Evolutionary conservation across 2,888 invertebrate genomes (phyloP), one percentile per base, ranked within the genome.

Genomic region (Alloplasta piceator): DNA sequence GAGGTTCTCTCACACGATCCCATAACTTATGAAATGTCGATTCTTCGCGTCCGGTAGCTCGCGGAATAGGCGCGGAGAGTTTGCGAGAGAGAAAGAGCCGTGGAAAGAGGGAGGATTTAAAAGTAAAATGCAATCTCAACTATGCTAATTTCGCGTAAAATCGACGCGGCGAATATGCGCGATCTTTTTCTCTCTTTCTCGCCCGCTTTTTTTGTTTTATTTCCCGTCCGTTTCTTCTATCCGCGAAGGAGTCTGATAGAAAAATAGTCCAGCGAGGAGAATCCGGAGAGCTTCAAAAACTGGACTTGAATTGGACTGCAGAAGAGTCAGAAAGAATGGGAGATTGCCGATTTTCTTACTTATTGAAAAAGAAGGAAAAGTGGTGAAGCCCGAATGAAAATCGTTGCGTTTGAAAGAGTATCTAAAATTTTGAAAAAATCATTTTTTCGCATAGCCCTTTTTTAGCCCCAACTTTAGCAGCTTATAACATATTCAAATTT

Each of bases 111-210:
- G 39, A 46, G 80, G 86, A 88, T 88, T 88, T 88, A 85, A 88
- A 88, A 88, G 88, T 88, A 88, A 88, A 88, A 88, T 88, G 88
- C 86, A 88, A 88, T 88, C 87, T 86, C 82, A 85, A 86, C 85
- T 86, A 87, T 86, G 88, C 82, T 87, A 88, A 88, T 86, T 81
- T 68, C 71, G 81, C 84, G 83, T 85, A 85, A 74, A 88, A 87
- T 86, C 86, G 86, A 56, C 64, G 67, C 80, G 68, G 75, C 14
- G 79, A 86, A 86, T 88, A 86, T 86, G 86, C 86, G 81, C 76
- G 43, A 48, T 67, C 46, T 39, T 16, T 46, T 39, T 4, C 60
- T 26, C 26, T 26, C 26, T 26, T 26, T 26, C 26, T 26, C 26
- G 26, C 26, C 3, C 26, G n/a, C n/a, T n/a, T 50, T 50, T 50